These are phyloP conservation scores for Epicampocera succincta DNA, from an alignment of 2,888 invertebrate species.

Conservation along the genomic window DNA sequence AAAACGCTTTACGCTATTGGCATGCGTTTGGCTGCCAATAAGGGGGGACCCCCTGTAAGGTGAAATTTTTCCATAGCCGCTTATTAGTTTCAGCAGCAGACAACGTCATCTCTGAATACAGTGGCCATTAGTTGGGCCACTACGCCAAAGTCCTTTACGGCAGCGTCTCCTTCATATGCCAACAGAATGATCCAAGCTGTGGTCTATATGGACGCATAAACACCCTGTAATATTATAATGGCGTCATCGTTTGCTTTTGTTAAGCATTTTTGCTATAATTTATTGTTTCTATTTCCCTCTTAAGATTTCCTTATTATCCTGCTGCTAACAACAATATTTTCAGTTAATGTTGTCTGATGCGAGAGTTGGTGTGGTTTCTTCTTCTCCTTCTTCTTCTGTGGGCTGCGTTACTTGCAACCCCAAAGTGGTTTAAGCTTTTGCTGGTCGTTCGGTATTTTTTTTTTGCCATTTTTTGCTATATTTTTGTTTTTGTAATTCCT, in stretches of 20 bases:
- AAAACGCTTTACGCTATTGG: conserved; percentile 57
- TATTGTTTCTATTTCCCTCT: conserved; percentile 60
- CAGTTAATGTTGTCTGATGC: conserved; percentile 18
- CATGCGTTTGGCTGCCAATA: conserved; percentile 10
- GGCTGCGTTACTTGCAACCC: conserved; percentile 39
- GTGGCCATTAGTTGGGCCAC: no score
- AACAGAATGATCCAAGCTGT: no score
- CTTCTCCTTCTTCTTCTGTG: conserved; percentile 9
- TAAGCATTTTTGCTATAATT: conserved; percentile 63
- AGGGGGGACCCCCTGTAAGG: not conserved
- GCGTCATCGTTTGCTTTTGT: conserved; percentile 14
- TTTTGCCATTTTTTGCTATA: not conserved
- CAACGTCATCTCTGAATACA: no score
- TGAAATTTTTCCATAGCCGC: no score
- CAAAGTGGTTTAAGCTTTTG: conserved; percentile 51
- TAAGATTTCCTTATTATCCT: conserved; percentile 59
- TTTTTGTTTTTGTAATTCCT: conserved; percentile 7
- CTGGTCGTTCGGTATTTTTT: not conserved
- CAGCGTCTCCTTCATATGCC: no score
- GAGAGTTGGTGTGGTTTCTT: conserved; percentile 4
- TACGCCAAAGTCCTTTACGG: no score
- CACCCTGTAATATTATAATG: conserved; percentile 7
- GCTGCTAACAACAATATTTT: conserved; percentile 25
- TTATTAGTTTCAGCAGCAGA: no score
- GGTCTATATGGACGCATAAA: no score